These are phyloP conservation scores for Hypselothyrea guttata DNA, from an alignment of 2,888 invertebrate species.

Conservation along the genomic window DNA sequence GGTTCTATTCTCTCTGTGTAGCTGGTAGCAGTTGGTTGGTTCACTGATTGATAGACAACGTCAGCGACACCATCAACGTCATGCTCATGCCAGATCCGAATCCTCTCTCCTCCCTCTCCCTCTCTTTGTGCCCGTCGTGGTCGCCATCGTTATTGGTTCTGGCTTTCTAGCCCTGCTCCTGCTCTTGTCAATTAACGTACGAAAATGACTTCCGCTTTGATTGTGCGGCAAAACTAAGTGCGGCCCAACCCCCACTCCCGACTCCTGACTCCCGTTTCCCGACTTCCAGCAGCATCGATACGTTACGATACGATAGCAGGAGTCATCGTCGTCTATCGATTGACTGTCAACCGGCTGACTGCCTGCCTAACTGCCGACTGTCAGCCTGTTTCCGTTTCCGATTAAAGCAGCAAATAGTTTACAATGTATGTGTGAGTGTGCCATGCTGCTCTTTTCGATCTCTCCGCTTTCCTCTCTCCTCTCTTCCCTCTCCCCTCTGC, in stretches of 20 bases:
- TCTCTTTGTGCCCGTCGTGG: conserved; percentile 23
- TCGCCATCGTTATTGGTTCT: conserved; percentile 53
- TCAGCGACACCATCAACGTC: conserved; percentile 69
- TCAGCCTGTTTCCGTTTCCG: conserved; percentile 79
- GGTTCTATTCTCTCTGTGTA: too few relatives aligned
- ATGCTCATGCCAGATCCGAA: conserved; percentile 34
- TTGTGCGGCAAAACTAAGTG: conserved; percentile 71
- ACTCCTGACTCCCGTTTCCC: background rate
- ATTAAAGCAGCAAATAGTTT: conserved; percentile 78
- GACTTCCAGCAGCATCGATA: background rate
- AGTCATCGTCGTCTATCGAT: conserved; percentile 67
- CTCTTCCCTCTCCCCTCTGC: conserved; percentile 2
- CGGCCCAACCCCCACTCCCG: conserved; percentile 19
- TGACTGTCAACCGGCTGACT: conserved; percentile 76
- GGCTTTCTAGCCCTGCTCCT: conserved; percentile 26
- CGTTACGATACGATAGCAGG: conserved; percentile 26
- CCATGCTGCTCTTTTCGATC: too few relatives aligned
- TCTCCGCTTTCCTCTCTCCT: background rate
- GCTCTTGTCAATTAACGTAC: conserved; percentile 79
- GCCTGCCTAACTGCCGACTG: conserved; percentile 72
- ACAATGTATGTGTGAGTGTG: conserved; percentile 30
- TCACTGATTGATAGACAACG: conserved; percentile 72
- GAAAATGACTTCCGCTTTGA: conserved; percentile 78
- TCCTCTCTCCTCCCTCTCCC: conserved; percentile 5
- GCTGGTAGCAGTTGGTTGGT: conserved; percentile 36